Evolutionary conservation across 2,888 invertebrate genomes (phyloP).

Genomic region (Monochamus alternatus): DNA sequence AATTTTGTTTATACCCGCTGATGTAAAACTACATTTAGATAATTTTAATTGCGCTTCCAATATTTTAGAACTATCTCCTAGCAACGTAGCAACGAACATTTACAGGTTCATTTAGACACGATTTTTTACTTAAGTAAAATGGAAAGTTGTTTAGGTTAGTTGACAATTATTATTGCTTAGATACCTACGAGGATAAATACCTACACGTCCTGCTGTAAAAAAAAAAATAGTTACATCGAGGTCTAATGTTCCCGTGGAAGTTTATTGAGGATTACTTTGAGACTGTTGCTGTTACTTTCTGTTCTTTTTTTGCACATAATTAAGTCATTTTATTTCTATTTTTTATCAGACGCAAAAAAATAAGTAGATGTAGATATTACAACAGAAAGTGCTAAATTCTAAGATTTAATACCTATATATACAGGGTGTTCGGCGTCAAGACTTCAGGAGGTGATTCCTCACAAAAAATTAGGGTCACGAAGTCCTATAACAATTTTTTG

Average conservation of each 20-base stretch:
- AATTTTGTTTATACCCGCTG: conserved; percentile 16
- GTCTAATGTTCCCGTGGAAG: background rate
- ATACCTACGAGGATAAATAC: background rate
- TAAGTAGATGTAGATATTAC: too few relatives aligned
- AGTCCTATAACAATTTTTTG: too few relatives aligned
- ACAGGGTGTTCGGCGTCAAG: too few relatives aligned
- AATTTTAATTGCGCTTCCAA: background rate
- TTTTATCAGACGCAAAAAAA: too few relatives aligned
- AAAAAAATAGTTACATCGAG: background rate
- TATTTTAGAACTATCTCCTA: background rate
- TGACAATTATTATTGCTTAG: conserved; percentile 7
- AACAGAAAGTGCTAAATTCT: too few relatives aligned
- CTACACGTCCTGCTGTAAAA: conserved; percentile 5
- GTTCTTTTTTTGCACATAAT: too few relatives aligned
- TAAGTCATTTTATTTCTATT: too few relatives aligned
- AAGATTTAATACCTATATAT: too few relatives aligned
- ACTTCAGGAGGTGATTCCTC: too few relatives aligned
- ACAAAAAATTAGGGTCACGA: too few relatives aligned
- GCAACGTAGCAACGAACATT: background rate
- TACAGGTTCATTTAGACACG: background rate
- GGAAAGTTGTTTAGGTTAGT: conserved; percentile 22
- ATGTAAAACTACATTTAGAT: background rate
- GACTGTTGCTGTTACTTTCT: too few relatives aligned
- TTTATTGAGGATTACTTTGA: background rate
- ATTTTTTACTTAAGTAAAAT: conserved; percentile 23